Conservation (phyloP, 2,113 vertebrate genomes). For the Reinhardtius hippoglossoides region DNA sequence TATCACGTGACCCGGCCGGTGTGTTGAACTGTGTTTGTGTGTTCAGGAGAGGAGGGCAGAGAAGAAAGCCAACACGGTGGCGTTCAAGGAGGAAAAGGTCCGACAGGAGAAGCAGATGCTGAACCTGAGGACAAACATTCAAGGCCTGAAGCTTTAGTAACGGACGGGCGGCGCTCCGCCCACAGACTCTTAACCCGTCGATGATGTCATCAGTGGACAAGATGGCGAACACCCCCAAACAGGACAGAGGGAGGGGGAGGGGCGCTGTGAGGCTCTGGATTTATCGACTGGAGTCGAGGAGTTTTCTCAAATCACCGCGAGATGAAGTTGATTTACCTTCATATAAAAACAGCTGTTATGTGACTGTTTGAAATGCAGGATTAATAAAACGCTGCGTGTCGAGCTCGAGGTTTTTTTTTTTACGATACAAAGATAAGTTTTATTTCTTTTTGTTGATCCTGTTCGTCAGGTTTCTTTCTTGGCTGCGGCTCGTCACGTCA, state of each 20-base stretch:
- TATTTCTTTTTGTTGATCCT: too few relatives aligned
- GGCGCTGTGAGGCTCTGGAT: not conserved
- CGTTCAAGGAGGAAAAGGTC: conserved; percentile 92
- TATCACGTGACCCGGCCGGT: not conserved
- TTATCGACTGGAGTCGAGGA: not conserved
- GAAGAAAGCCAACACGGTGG: conserved; percentile 92
- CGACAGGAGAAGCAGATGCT: conserved; percentile 93
- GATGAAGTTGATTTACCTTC: too few relatives aligned
- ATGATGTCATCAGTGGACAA: not conserved
- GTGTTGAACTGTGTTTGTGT: not conserved
- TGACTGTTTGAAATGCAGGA: too few relatives aligned
- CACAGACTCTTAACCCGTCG: conserved; percentile 17
- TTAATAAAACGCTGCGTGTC: too few relatives aligned
- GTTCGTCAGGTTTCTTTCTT: too few relatives aligned
- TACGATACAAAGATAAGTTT: too few relatives aligned
- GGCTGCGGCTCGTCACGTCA: too few relatives aligned
- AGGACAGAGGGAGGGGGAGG: too few relatives aligned
- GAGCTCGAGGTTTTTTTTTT: too few relatives aligned
- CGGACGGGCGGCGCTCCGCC: not conserved
- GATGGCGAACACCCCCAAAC: not conserved
- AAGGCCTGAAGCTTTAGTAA: conserved; percentile 89
- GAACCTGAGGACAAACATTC: conserved; percentile 87
- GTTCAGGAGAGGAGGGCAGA: conserved; percentile 90
- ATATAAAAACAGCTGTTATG: too few relatives aligned
- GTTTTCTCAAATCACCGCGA: too few relatives aligned